Evolutionary conservation across 2,888 invertebrate species (phyloP).

Genomic region (Eurytoma californica): DNA sequence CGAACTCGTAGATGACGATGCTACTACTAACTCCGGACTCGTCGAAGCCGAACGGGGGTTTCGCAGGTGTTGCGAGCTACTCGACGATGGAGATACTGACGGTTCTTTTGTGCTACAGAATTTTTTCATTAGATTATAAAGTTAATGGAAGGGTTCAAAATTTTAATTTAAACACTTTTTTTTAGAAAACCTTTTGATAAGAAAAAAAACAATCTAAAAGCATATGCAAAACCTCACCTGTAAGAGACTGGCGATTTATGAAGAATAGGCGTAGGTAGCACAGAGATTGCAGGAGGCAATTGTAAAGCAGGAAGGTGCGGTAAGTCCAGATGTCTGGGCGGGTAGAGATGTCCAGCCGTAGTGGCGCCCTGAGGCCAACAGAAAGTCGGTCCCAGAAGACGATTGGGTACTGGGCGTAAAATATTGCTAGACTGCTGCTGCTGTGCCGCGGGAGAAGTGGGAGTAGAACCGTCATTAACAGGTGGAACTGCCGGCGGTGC

Average conservation of each 20-base stretch:
- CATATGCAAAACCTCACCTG: constrained; percentile 7
- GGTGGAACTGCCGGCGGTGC: constrained; percentile 72
- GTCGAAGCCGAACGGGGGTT: constrained; percentile 39
- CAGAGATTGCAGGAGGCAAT: constrained; percentile 64
- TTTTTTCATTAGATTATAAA: neutral
- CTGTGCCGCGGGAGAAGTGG: constrained; percentile 55
- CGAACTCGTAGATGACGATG: constrained; percentile 53
- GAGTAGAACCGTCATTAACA: constrained; percentile 61
- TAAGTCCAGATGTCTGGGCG: constrained; percentile 63
- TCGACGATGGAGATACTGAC: constrained; percentile 53
- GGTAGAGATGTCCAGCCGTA: constrained; percentile 49
- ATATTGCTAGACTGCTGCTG: constrained; percentile 67
- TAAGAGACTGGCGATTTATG: constrained; percentile 58
- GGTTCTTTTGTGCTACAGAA: constrained; percentile 36
- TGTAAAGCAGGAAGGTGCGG: constrained; percentile 69
- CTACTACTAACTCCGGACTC: constrained; percentile 57
- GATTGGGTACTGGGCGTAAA: constrained; percentile 71
- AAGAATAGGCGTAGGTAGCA: constrained; percentile 61
- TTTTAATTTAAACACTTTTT: neutral
- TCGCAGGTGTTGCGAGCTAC: constrained; percentile 14
- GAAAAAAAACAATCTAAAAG: neutral
- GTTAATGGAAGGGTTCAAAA: neutral
- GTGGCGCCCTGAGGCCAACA: constrained; percentile 57
- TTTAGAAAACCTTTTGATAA: neutral
- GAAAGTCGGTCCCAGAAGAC: constrained; percentile 65